Conservation (phyloP, 2,113 vertebrate species). For the Paradoxurus hermaphroditus region DNA sequence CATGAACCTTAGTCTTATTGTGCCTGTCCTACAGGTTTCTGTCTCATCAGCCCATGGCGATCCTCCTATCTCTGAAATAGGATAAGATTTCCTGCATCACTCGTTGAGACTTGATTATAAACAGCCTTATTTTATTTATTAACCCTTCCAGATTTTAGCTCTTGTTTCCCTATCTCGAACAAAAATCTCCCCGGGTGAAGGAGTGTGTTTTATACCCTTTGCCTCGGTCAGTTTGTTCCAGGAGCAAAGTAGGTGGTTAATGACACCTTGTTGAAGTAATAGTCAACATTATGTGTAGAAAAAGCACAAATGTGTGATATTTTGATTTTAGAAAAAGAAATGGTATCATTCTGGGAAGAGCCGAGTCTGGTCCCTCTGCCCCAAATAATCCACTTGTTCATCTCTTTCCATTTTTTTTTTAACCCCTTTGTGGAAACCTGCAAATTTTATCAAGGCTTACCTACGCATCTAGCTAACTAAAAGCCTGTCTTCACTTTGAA, state of each 20-base stretch:
- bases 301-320: background rate
- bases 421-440: background rate
- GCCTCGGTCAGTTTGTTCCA: background rate
- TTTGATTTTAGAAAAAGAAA: background rate
- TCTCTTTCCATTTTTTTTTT: background rate
- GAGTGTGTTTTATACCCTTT: background rate
- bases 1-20: background rate
- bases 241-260: background rate
- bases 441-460: background rate
- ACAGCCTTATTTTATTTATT: background rate
- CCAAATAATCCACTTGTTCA: background rate
- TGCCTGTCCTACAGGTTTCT: accelerated
- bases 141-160: background rate
- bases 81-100: accelerated
- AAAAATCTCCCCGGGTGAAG: background rate
- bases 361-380: background rate
- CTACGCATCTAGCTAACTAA: background rate
- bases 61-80: background rate
- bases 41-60: background rate
- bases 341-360: background rate
- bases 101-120: background rate
- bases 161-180: background rate
- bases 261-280: background rate
- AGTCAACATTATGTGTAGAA: background rate
- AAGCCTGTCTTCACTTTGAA: background rate